Evolutionary conservation across 2,113 vertebrate genomes (phyloP).

Genomic region (Paradisaea rubra): DNA sequence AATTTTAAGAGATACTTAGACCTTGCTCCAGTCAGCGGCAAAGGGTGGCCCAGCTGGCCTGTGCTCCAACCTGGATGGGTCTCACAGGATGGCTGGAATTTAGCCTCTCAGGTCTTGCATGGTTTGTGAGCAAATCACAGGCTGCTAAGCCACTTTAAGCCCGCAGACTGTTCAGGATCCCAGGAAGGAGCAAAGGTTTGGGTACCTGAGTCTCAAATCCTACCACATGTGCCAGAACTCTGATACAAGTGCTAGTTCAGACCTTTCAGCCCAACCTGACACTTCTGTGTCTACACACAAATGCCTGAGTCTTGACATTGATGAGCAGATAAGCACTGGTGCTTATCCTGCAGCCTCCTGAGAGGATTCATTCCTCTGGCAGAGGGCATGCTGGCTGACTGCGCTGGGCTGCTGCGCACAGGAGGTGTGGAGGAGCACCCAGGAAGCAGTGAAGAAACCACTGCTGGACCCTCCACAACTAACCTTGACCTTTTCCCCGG

Average conservation of each 20-base stretch:
- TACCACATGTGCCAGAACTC: background rate
- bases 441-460: background rate
- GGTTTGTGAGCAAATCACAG: background rate
- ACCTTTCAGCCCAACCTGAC: background rate
- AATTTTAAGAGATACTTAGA: background rate
- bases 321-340: background rate
- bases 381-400: background rate
- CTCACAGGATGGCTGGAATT: background rate
- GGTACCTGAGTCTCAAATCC: background rate
- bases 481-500: background rate
- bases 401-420: background rate
- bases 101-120: background rate
- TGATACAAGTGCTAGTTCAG: background rate
- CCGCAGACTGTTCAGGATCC: background rate
- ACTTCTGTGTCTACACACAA: background rate
- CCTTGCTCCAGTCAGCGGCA: background rate
- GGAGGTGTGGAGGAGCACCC: accelerated
- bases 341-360: background rate
- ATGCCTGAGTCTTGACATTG: background rate
- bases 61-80: background rate
- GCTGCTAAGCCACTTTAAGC: background rate
- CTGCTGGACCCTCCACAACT: accelerated
- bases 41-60: background rate
- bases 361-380: background rate
- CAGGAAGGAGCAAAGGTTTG: background rate